Evolutionary conservation across 2,888 invertebrate genomes (phyloP).

Genomic region (Megaustenia siamemsis): DNA sequence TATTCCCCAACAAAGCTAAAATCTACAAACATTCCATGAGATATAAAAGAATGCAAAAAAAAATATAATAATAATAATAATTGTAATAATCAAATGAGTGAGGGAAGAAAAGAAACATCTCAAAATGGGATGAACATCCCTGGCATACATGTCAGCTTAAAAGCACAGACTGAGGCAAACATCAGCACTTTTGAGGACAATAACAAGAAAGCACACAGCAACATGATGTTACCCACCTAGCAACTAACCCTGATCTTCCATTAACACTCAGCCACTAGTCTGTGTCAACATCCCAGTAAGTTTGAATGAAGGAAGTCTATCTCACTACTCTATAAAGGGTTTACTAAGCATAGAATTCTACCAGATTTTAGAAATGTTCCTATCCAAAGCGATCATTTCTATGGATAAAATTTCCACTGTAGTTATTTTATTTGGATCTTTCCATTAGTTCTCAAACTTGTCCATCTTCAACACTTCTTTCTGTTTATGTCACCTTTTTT

Average conservation of each 20-base stretch:
- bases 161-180: background rate
- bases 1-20: background rate
- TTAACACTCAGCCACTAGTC: too few relatives aligned
- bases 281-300: too few relatives aligned
- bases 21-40: background rate
- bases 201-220: conserved; percentile 1
- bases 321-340: too few relatives aligned
- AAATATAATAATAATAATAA: background rate
- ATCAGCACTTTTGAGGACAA: background rate
- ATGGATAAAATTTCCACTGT: too few relatives aligned
- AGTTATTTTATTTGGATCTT: too few relatives aligned
- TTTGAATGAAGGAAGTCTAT: too few relatives aligned
- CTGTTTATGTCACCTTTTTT: too few relatives aligned
- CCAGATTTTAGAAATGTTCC: too few relatives aligned
- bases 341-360: too few relatives aligned
- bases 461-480: too few relatives aligned
- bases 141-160: background rate
- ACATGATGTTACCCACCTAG: background rate
- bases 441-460: too few relatives aligned
- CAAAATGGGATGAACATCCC: conserved; percentile 19
- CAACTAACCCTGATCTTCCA: background rate
- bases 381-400: too few relatives aligned
- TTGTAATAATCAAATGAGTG: background rate
- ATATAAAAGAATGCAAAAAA: background rate
- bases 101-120: conserved; percentile 29